Conservation (phyloP, 2,888 invertebrate species). For the Heliconius ismenius region DNA sequence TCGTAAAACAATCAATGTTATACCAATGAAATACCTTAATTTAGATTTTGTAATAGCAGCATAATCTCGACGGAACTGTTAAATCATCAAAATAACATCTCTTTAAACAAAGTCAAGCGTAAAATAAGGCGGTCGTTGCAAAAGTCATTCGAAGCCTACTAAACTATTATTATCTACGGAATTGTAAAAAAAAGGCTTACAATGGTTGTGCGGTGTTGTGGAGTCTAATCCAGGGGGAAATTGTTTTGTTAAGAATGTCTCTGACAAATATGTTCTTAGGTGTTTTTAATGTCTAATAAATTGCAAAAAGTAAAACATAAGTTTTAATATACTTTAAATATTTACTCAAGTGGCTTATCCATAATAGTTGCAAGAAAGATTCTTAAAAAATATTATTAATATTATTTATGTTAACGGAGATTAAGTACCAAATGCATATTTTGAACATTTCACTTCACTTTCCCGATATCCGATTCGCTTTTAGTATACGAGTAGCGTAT, state of each 20-base stretch:
- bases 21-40: background rate
- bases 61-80: conserved; percentile 11
- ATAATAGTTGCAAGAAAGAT: too few species aligned
- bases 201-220: background rate
- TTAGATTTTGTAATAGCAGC: background rate
- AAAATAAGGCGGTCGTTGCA: conserved; percentile 6
- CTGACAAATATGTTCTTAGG: background rate
- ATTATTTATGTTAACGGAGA: too few species aligned
- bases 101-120: conserved; percentile 1
- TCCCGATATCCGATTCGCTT: too few species aligned
- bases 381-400: too few species aligned
- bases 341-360: too few species aligned
- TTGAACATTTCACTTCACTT: too few species aligned
- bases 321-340: background rate
- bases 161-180: background rate
- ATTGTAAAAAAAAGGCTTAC: too few species aligned
- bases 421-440: too few species aligned
- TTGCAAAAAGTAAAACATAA: background rate
- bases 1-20: conserved; percentile 14
- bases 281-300: background rate
- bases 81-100: background rate
- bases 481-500: too few species aligned
- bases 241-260: background rate
- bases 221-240: background rate
- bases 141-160: background rate